Percentiles rank a stretch among this genome's conserved stretches.
These are phyloP conservation scores for Accipiter cooperii DNA, from an alignment of 2,113 vertebrate genomes.

Conservation along the genomic window DNA sequence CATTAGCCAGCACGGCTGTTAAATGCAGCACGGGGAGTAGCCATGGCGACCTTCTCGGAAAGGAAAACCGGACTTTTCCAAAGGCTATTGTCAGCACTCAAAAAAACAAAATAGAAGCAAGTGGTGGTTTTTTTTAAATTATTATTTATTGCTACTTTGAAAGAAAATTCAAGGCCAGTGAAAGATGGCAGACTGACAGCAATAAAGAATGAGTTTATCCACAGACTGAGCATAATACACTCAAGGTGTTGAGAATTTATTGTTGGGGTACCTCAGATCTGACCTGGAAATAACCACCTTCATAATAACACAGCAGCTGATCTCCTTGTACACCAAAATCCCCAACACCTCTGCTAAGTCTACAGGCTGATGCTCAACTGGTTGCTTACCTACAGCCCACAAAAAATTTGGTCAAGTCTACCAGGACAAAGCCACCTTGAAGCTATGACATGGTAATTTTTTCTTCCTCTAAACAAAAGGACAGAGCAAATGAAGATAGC, in stretches of 20 bases:
- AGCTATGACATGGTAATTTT: neutral
- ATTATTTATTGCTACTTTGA: neutral
- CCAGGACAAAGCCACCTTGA: neutral
- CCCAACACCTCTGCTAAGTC: neutral
- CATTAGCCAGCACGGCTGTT: constrained; percentile 14
- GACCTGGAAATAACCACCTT: neutral
- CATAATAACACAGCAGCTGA: neutral
- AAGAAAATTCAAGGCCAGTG: neutral
- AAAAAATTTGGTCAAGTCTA: neutral
- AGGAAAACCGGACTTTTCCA: neutral
- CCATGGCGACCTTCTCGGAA: neutral
- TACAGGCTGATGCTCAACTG: neutral
- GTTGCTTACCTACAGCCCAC: neutral
- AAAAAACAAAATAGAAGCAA: neutral
- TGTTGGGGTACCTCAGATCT: neutral
- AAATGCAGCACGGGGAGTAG: neutral
- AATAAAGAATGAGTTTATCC: neutral
- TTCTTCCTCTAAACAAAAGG: neutral
- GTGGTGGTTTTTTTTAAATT: neutral
- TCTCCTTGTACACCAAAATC: neutral
- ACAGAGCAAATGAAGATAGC: neutral
- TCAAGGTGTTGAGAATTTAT: neutral
- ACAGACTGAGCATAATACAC: neutral
- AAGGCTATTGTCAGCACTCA: neutral
- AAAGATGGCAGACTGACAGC: neutral